phyloP scores from a whole-genome alignment of 1,140 invertebrate species.

The Pseudomyrmex dendroicus region DNA sequence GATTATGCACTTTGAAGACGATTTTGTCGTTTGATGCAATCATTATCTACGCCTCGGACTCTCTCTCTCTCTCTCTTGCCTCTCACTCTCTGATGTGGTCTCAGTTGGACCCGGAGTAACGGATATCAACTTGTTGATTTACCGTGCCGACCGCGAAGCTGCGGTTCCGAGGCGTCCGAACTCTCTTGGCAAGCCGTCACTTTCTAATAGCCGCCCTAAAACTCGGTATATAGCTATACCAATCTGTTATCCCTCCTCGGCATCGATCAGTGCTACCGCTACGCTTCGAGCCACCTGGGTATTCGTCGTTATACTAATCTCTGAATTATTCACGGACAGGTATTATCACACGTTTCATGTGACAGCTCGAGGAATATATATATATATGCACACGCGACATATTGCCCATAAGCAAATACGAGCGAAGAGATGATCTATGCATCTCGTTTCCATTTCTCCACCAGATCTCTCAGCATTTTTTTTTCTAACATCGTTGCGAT shows the following conservation, averaged over 20 bases:
- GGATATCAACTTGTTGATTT: conserved; percentile 84
- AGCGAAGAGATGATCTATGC: background rate
- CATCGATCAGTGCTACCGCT: conserved; percentile 45
- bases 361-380: conserved; percentile 36
- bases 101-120: conserved; percentile 63
- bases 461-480: too few relatives aligned
- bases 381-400: conserved; percentile 11
- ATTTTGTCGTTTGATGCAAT: conserved; percentile 45
- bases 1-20: conserved; percentile 51
- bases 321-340: conserved; percentile 57
- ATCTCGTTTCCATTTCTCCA: background rate
- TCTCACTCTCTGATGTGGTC: conserved; percentile 48
- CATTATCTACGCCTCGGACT: conserved; percentile 9
- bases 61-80: background rate
- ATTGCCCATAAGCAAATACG: background rate
- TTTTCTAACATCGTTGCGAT: too few relatives aligned
- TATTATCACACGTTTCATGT: conserved; percentile 60
- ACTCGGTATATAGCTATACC: conserved; percentile 62
- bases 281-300: conserved; percentile 27
- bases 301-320: conserved; percentile 54
- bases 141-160: conserved; percentile 76
- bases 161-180: conserved; percentile 75
- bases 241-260: conserved; percentile 51
- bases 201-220: conserved; percentile 80
- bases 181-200: conserved; percentile 75